phyloP scores from a whole-genome alignment of 2,888 invertebrate species.

The Ceraclea dissimilis region DNA sequence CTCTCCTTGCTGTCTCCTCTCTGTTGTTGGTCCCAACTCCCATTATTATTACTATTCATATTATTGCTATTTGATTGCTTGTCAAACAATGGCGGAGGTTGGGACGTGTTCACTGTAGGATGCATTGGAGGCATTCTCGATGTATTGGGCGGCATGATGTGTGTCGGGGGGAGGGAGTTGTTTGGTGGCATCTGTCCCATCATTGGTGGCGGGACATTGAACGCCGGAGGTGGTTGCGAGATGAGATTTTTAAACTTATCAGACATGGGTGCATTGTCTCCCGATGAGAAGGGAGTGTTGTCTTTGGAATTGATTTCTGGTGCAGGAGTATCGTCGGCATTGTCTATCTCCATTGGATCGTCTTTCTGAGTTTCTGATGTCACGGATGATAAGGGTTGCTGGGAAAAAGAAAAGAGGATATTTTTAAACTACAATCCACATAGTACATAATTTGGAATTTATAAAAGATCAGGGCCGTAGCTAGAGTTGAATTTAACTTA shows the following conservation, averaged over 20 bases:
- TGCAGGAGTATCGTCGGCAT: slow-evolving; percentile 45
- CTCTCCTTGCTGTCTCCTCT: slow-evolving; percentile 13
- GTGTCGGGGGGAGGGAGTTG: slow-evolving; percentile 4
- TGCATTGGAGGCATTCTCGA: not conserved
- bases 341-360: slow-evolving; percentile 76
- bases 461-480: no score
- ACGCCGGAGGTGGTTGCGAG: slow-evolving; percentile 38
- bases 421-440: no score
- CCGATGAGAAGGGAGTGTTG: slow-evolving; percentile 24
- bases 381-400: slow-evolving; percentile 3
- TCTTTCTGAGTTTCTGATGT: slow-evolving; percentile 37
- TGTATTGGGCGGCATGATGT: slow-evolving; percentile 19
- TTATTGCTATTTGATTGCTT: not conserved
- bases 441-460: no score
- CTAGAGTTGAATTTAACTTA: no score
- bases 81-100: slow-evolving; percentile 34
- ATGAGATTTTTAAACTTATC: slow-evolving; percentile 50
- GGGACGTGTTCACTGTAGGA: slow-evolving; percentile 17
- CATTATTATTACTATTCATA: not conserved
- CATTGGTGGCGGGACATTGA: slow-evolving; percentile 40
- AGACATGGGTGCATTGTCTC: slow-evolving; percentile 32
- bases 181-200: slow-evolving; percentile 27
- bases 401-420: not conserved
- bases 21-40: slow-evolving; percentile 26
- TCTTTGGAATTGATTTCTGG: slow-evolving; percentile 26